Evolutionary conservation across 2,888 invertebrate genomes (phyloP).

Genomic region (Suillia variegata): DNA sequence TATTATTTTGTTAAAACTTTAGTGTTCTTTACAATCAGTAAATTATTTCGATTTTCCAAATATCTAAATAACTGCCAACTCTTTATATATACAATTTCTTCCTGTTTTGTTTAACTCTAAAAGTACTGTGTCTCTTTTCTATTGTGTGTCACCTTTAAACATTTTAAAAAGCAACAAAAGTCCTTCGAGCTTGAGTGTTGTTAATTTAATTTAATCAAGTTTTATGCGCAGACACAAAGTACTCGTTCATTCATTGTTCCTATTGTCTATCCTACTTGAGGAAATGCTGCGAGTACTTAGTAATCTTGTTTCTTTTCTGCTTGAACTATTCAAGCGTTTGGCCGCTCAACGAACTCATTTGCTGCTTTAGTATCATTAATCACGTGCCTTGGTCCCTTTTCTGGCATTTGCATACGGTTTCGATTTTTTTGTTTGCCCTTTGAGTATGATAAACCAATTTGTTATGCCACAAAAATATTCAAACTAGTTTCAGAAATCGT

Average conservation of each 20-base stretch:
- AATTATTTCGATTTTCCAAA: too few species aligned
- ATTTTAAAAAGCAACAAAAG: too few species aligned
- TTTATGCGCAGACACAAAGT: slow-evolving; percentile 43
- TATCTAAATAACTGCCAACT: too few species aligned
- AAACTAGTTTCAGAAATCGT: not conserved
- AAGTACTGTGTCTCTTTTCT: too few species aligned
- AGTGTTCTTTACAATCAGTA: too few species aligned
- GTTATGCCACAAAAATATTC: slow-evolving; percentile 26
- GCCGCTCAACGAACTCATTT: too few species aligned
- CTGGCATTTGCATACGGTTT: not conserved
- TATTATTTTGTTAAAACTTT: too few species aligned
- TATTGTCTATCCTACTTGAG: not conserved
- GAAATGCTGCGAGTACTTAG: not conserved
- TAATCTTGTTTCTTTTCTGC: not conserved
- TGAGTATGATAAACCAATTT: slow-evolving; percentile 35
- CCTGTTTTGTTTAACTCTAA: too few species aligned
- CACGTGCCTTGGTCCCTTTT: not conserved
- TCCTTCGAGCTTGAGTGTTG: slow-evolving; percentile 33
- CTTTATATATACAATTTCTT: too few species aligned
- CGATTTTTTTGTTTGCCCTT: not conserved
- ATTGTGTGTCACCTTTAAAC: too few species aligned
- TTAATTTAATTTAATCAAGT: slow-evolving; percentile 44
- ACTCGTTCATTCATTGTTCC: too few species aligned
- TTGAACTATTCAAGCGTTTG: too few species aligned
- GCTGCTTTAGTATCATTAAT: not conserved